Conservation (phyloP, 2,888 invertebrate genomes). For the Drosophila anomelani region DNA sequence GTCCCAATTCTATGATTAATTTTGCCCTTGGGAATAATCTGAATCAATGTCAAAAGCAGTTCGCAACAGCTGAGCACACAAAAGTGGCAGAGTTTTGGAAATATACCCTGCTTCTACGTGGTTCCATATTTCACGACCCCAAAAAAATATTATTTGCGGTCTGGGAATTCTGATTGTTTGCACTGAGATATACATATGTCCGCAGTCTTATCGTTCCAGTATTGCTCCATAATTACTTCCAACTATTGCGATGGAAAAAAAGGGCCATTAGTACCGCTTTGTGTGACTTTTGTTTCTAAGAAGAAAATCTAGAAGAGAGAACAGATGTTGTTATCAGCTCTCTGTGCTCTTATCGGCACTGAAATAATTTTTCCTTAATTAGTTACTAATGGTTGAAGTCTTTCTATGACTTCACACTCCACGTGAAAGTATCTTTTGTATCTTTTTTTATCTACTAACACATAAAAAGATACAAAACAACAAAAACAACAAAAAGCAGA, state of each 20-base stretch:
- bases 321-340: constrained; percentile 22
- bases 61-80: constrained; percentile 27
- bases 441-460: constrained; percentile 35
- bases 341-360: constrained; percentile 10
- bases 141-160: constrained; percentile 1
- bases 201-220: constrained; percentile 66
- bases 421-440: constrained; percentile 36
- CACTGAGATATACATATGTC: constrained; percentile 35
- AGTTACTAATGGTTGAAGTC: constrained; percentile 15
- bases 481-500: neutral
- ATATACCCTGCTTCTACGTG: neutral
- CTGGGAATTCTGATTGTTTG: constrained; percentile 55
- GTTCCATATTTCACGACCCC: constrained; percentile 15
- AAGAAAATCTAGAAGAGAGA: neutral
- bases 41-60: neutral
- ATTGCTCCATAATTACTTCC: constrained; percentile 39
- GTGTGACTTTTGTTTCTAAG: neutral
- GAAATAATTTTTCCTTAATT: constrained; percentile 35
- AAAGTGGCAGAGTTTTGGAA: neutral
- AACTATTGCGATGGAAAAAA: constrained; percentile 11
- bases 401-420: constrained; percentile 9
- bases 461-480: constrained; percentile 8
- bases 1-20: neutral
- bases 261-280: constrained; percentile 8
- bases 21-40: constrained; percentile 16